Evolutionary conservation across 2,888 invertebrate species (phyloP).

Genomic region (Phymatocera aterrima): DNA sequence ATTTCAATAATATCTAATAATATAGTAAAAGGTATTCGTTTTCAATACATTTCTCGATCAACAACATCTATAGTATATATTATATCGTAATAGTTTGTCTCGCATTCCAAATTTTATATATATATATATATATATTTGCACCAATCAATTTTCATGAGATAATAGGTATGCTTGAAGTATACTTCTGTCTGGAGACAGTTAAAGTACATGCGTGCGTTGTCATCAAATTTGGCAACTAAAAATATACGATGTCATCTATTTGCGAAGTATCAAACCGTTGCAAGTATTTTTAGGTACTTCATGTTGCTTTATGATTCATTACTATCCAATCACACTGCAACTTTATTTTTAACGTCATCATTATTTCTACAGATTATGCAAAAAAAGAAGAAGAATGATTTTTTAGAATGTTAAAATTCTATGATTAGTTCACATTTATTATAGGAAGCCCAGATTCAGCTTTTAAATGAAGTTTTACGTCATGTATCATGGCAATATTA

Average conservation of each 20-base stretch:
- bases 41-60: constrained; percentile 34
- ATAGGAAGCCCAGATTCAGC: constrained; percentile 17
- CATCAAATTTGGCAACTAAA: neutral
- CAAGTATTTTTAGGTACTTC: neutral
- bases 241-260: constrained; percentile 36
- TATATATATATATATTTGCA: too few relatives aligned
- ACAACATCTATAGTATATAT: constrained; percentile 38
- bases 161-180: constrained; percentile 4
- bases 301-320: neutral
- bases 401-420: neutral
- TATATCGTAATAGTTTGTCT: constrained; percentile 21
- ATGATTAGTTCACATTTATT: neutral
- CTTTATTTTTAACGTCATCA: constrained; percentile 1
- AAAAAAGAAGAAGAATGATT: neutral
- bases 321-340: neutral
- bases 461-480: neutral
- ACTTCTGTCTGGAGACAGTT: neutral
- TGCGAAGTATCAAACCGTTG: constrained; percentile 33
- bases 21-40: constrained; percentile 30
- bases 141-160: constrained; percentile 14
- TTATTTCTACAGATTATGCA: neutral
- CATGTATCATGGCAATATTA: neutral
- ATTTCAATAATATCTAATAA: constrained; percentile 23
- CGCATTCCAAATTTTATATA: neutral
- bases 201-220: neutral